Evolutionary conservation across 2,888 invertebrate species (phyloP), one percentile per base, ranked within the genome.

Genomic region (Sylvicola cinctus): DNA sequence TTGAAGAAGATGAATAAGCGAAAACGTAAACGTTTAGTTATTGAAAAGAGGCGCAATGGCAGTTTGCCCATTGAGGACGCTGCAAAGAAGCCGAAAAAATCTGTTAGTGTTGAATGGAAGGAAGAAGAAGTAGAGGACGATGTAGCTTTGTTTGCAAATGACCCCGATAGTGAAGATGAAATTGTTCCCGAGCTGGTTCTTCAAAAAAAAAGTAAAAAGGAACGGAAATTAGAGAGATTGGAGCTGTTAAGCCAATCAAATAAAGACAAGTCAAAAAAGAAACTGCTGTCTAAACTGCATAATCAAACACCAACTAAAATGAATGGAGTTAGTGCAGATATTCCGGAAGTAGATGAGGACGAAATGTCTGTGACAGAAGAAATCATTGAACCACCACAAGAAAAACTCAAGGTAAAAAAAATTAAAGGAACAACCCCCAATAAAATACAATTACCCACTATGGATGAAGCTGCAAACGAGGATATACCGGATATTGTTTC

Each of bases 1-100:
- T 58, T 30, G 48, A 69, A 46, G 54, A 66, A 44, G 49, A 59
- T 42, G 48, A 65, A 30, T 37, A 69, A 38, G 34, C 45, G 52
- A 5, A 54, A 55, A 32, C 48, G 57, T 2, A 51, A 47, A 23
- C 50, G 50, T 14, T 43, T 56, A 4, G 40, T 57, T 16, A n/a
- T 23, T 10, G 32, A 30, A 20, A 28, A 26, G 14, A 25, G 15
- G 37, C 31, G 29, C 28, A 40, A 29, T 27, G 37, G 34, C 39
- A 38, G 36, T 8, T 25, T 25, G 11, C 25, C 7, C 7, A 7
- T n/a, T n/a, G n/a, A 25, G 10, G n/a, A 28, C 14, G 14, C 10
- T 28, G 43, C 40, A 26, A 26, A 39, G 28, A 40, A 40, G 30
- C 40, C 35, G 32, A 31, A 36, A 31, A 43, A 41, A 20, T 32